Evolutionary conservation across 2,797 vertebrate genomes (phyloP).

Genomic region (Vipera latastei): DNA sequence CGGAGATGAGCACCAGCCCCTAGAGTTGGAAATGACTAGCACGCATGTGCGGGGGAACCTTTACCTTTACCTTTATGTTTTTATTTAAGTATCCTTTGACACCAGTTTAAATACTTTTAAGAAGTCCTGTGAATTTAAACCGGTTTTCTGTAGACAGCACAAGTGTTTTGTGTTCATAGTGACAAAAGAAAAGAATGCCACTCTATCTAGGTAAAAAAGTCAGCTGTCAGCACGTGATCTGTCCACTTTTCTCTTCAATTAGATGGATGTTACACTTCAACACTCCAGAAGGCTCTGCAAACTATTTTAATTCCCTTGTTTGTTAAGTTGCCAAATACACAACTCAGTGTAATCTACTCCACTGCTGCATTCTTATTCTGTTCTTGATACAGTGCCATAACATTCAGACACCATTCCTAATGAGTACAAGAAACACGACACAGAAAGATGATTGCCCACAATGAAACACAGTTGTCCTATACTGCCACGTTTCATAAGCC

Average conservation of each 20-base stretch:
- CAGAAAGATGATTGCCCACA: slow-evolving; percentile 23
- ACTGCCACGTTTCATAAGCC: slow-evolving; percentile 37
- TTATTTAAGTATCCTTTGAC: slow-evolving; percentile 67
- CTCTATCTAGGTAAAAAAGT: slow-evolving; percentile 20
- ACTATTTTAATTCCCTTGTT: slow-evolving; percentile 34
- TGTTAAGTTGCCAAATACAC: slow-evolving; percentile 37
- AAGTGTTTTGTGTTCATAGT: slow-evolving; percentile 29
- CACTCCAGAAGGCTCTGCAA: not conserved
- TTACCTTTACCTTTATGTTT: not conserved
- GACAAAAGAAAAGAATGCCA: slow-evolving; percentile 22
- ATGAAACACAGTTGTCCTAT: slow-evolving; percentile 27
- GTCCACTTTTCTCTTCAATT: slow-evolving; percentile 22
- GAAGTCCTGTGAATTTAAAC: slow-evolving; percentile 64
- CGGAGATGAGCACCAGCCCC: too few species aligned
- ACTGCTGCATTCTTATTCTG: not conserved
- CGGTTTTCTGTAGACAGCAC: slow-evolving; percentile 45
- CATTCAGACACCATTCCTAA: slow-evolving; percentile 46
- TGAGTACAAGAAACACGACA: slow-evolving; percentile 40
- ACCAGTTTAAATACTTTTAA: slow-evolving; percentile 59
- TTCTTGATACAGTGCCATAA: slow-evolving; percentile 33
- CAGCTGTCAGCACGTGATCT: not conserved
- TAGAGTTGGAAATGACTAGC: too few species aligned
- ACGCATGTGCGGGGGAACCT: too few species aligned
- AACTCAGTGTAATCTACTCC: slow-evolving; percentile 38
- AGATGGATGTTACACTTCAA: slow-evolving; percentile 7